A percentile compares a stretch with the other conserved stretches of the same genome.
These are phyloP conservation scores for Dichetophora obliterata DNA, from an alignment of 2,888 invertebrate genomes.

Conservation along the genomic window DNA sequence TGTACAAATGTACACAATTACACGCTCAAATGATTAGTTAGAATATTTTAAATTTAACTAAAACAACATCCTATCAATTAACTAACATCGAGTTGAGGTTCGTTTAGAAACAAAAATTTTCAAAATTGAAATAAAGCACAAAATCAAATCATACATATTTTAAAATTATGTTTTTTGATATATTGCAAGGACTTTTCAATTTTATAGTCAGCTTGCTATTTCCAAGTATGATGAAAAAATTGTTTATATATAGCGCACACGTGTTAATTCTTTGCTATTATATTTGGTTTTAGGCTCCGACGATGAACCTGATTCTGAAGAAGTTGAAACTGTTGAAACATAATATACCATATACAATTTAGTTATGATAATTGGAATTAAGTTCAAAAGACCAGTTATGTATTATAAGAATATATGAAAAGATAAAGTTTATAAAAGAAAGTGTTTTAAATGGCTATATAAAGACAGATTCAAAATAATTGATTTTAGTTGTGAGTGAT, in stretches of 20 bases:
- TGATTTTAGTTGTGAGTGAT: too few relatives aligned
- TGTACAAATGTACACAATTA: conserved; percentile 18
- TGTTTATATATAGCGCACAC: neutral
- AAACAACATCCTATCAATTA: too few relatives aligned
- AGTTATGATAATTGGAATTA: too few relatives aligned
- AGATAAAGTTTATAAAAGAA: too few relatives aligned
- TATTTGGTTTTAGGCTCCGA: conserved; percentile 49
- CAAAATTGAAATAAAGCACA: conserved; percentile 5
- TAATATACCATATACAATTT: neutral
- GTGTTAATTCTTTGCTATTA: neutral
- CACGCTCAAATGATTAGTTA: neutral
- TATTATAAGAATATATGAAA: too few relatives aligned
- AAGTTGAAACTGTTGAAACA: conserved; percentile 67
- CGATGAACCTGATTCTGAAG: conserved; percentile 62
- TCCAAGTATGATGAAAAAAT: conserved; percentile 52
- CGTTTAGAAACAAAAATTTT: too few relatives aligned
- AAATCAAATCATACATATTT: neutral
- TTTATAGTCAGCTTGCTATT: conserved; percentile 57
- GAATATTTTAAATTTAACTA: too few relatives aligned
- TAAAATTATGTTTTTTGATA: conserved; percentile 57
- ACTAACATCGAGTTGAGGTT: too few relatives aligned
- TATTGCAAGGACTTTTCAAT: conserved; percentile 57
- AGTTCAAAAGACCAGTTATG: too few relatives aligned
- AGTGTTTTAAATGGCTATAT: too few relatives aligned
- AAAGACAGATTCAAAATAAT: too few relatives aligned